Evolutionary conservation across 2,113 vertebrate genomes (phyloP), one percentile per base, ranked within the genome.

Genomic region (Urocolius indicus): DNA sequence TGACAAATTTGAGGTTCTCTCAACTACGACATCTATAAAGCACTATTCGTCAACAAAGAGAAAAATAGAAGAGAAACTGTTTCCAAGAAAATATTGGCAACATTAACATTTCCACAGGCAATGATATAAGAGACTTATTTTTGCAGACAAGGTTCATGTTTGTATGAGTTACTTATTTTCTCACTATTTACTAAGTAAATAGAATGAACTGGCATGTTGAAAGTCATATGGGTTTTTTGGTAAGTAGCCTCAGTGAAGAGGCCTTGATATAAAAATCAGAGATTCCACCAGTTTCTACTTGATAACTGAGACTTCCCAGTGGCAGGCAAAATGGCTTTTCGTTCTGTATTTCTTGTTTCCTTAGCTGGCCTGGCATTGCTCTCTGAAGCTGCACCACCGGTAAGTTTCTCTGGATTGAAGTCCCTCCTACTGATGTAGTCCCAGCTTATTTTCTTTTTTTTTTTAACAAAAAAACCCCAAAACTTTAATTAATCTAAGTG

Each of bases 91-190:
- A 78, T 2, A 76, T 55, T 61, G 63, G 69, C 79, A 93, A 92
- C 63, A 87, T 69, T 93, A 94, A 84, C 91, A 92, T 92, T 96
- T 88, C 51, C 81, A 90, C 45, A 85, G 46, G 74, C 46, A 65
- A 58, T 41, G 63, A 86, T 20, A 90, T 52, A 54, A 72, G 6
- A 68, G 30, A 41, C 66, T 96, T 97, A 97, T 96, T 97, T 96
- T 84, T 90, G 77, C 72, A 98, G 97, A 84, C 97, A 98, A 98
- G 97, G 97, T 98, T 97, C 97, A 97, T 97, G 96, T 98, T 98
- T 98, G 97, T 87, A 85, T 95, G 72, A 73, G 97, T 98, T 98
- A 98, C 97, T 98, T 95, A 98, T 98, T 98, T 92, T 96, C 98
- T 81, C 48, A 87, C 69, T 98, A 97, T 98, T 98, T 97, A 94